Base-by-base conservation (phyloP, 2,888 invertebrate genomes). In the Muschampia plurimacula region DNA sequence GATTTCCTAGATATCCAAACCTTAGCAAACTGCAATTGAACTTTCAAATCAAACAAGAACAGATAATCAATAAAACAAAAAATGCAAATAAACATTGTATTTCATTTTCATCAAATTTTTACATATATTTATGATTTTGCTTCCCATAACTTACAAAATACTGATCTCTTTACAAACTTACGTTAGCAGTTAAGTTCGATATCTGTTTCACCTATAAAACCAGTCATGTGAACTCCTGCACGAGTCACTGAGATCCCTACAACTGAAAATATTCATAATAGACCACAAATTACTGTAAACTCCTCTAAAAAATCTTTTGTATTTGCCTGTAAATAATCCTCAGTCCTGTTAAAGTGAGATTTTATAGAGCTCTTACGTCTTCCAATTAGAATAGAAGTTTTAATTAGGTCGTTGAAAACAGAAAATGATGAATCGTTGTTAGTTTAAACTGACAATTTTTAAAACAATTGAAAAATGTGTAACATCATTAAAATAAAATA, bases 131-230 rank as follows among this genome's bases (percentile, higher is more conserved):
- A 65, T 36, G 10, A 71, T 60, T 86, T 85, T 81, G 77, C 78
- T 82, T 81, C 83, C 57, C 80, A 84, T 81, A 86, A 85, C 83
- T 83, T 57, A 87, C 88, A 83, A 83, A 83, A 89, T 91, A 92
- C 91, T 91, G 91, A 88, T 91, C 84, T 86, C 83, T 79, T 77
- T 84, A 83, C 84, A 81, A 82, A 72, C 75, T 74, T 73, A 77
- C 80, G 77, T 74, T 13, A 82, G 80, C 86, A 86, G 82, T 81
- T 84, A 82, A 60, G 41, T 76, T 84, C 84, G 91, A 93, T 92
- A 93, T 88, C 92, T 93, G 92, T 92, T 93, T 83, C 93, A 93
- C 91, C 92, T 93, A 90, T 90, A 93, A 90, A 93, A 93, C 92
- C 88, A 93, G 92, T 86, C 89, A 90, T 92, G 91, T 87, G 91